Base-by-base conservation (phyloP, 2,113 vertebrate genomes). In the Peromyscus californicus region DNA sequence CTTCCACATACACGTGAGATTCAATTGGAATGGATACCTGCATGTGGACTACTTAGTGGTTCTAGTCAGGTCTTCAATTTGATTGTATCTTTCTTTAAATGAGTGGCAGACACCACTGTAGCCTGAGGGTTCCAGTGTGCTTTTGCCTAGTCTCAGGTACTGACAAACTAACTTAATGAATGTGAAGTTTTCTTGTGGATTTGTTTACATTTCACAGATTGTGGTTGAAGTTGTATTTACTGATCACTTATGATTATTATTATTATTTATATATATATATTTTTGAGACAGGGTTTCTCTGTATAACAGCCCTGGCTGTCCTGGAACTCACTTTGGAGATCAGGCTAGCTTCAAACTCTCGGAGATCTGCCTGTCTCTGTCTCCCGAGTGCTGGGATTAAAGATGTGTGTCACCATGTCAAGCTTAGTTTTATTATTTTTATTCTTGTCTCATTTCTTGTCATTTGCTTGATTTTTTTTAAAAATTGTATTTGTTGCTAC, bases 161-260 rank as follows among this genome's bases (percentile, higher is more conserved):
- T 78, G 89, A 86, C 17, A 59, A 10, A 89, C 21, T 80, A 76
- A 48, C 51, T 51, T 51, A 88, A 54, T 75, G 26, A 84, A 5
- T 79, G 82, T 61, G 67, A 61, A 88, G 57, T 97, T 83, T 69
- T 26, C 48, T 93, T 72, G 17, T 93, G n/a, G 31, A 82, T 91
- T 61, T 76, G 61, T 93, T 95, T 72, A 70, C 33, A 39, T 91
- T 95, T 92, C 51, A 54, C 31, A 89, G 12, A 78, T 83, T 93
- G 45, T 42, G 89, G 22, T 29, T 74, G 26, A 42, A 57, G 6
- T 88, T 90, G 3, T 91, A 26, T 83, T 92, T 69, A 69, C 59
- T 83, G 12, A 11, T 31, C 7, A 83, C 80, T 95, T 75, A 5
- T 92, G 11, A n/a, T n/a, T 10, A 72, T 65, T 63, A 9, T 63